Conservation (phyloP, 2,888 invertebrate species). For the Chaitophorus viminalis region DNA sequence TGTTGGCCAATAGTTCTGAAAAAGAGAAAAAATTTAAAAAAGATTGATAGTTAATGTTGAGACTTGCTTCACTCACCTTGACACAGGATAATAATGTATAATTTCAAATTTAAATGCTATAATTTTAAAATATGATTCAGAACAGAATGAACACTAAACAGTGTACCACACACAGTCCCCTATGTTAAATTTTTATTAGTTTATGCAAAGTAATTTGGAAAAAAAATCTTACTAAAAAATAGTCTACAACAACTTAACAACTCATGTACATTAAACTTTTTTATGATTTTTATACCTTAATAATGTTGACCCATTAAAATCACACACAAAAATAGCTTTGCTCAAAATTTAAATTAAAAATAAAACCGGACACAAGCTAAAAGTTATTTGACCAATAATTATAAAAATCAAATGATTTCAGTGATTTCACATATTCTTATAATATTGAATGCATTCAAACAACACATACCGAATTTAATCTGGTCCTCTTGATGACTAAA, state of each 20-base stretch:
- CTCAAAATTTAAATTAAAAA: background rate
- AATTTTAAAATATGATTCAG: background rate
- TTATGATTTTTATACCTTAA: background rate
- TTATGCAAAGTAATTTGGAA: background rate
- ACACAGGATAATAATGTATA: background rate
- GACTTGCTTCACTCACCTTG: background rate
- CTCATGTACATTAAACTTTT: background rate
- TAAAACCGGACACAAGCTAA: background rate
- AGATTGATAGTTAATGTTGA: background rate
- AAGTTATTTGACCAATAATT: background rate
- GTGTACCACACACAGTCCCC: background rate
- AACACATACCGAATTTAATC: slow-evolving; percentile 39
- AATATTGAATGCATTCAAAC: background rate
- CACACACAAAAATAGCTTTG: background rate
- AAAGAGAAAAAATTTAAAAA: background rate
- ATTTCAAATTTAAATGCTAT: background rate
- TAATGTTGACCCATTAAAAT: no score
- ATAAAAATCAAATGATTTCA: background rate
- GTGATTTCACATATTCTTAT: background rate
- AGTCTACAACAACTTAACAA: background rate
- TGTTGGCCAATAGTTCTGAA: slow-evolving; percentile 55
- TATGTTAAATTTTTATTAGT: background rate
- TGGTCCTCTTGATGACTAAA: slow-evolving; percentile 33
- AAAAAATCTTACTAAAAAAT: background rate
- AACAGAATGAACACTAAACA: background rate